phyloP scores from a whole-genome alignment of 92 coral and sea anemone genomes.

The Scolanthus callimorphus region DNA sequence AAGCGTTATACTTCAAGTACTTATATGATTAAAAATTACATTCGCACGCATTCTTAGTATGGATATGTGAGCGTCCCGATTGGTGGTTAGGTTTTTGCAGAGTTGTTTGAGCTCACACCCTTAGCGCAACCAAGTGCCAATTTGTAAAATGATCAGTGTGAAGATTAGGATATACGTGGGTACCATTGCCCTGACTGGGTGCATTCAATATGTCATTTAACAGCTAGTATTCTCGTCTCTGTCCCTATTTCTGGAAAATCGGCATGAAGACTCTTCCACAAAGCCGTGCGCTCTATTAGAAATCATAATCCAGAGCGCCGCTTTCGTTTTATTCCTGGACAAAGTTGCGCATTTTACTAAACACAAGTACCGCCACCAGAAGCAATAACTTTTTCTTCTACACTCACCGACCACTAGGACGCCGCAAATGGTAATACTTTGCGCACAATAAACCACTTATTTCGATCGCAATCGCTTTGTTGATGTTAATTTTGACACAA shows the following conservation, averaged over 20 bases:
- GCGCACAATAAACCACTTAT: constrained; percentile 78
- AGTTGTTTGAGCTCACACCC: no score
- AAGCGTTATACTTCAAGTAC: constrained; percentile 75
- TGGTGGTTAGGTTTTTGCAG: no score
- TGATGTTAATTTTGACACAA: constrained; percentile 85
- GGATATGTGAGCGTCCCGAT: constrained; percentile 55
- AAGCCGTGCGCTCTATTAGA: not conserved
- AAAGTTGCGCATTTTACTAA: constrained; percentile 86
- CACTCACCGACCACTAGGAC: constrained; percentile 4
- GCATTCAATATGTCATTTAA: constrained; percentile 9
- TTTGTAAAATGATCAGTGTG: constrained; percentile 74
- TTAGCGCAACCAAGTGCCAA: constrained; percentile 48
- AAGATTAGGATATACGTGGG: constrained; percentile 37
- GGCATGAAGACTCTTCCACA: no score
- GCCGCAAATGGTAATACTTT: constrained; percentile 73
- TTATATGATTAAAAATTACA: constrained; percentile 75
- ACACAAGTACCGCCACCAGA: constrained; percentile 67
- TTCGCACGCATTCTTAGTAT: constrained; percentile 71
- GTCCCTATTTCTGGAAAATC: no score
- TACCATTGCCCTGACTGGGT: not conserved
- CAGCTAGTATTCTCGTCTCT: constrained; percentile 36
- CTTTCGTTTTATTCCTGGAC: constrained; percentile 29
- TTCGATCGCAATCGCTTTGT: constrained; percentile 74
- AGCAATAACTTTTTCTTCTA: not conserved
- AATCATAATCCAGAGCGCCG: not conserved